phyloP scores from a whole-genome alignment of 2,113 vertebrate genomes.

The Tragelaphus buxtoni region DNA sequence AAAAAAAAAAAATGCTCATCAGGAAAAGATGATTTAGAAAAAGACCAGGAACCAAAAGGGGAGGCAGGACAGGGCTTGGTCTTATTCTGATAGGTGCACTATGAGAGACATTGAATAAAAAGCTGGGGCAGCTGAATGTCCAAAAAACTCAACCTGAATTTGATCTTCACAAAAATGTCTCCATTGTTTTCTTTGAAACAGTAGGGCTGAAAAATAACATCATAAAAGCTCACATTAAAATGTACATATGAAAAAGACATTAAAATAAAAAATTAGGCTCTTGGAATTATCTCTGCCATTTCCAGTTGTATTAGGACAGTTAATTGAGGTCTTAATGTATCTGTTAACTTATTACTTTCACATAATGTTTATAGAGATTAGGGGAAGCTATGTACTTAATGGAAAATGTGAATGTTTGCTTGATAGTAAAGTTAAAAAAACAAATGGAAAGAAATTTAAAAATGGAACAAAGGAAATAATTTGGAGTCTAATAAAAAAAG shows the following conservation, averaged over 20 bases:
- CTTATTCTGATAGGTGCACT: neutral
- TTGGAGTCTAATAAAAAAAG: slow-evolving; percentile 8
- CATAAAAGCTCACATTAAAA: neutral
- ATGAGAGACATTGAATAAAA: neutral
- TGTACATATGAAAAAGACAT: neutral
- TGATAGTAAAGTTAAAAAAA: neutral
- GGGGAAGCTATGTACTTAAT: neutral
- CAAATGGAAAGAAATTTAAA: neutral
- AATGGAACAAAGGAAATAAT: neutral
- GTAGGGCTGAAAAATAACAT: neutral
- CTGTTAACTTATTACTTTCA: slow-evolving; percentile 31
- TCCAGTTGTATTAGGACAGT: slow-evolving; percentile 21
- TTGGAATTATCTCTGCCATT: slow-evolving; percentile 33
- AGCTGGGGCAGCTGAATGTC: neutral
- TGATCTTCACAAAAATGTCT: neutral
- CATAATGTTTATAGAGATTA: neutral
- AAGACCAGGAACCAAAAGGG: neutral
- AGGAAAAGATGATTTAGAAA: neutral
- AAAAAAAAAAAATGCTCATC: slow-evolving; percentile 13
- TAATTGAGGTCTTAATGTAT: slow-evolving; percentile 23
- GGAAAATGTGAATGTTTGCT: slow-evolving; percentile 30
- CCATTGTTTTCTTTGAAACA: neutral
- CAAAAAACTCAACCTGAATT: neutral
- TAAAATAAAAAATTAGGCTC: slow-evolving; percentile 30
- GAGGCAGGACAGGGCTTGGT: neutral